These are phyloP conservation scores for Xiphorhynchus elegans DNA, from an alignment of 2,113 vertebrate genomes.

Conservation along the genomic window DNA sequence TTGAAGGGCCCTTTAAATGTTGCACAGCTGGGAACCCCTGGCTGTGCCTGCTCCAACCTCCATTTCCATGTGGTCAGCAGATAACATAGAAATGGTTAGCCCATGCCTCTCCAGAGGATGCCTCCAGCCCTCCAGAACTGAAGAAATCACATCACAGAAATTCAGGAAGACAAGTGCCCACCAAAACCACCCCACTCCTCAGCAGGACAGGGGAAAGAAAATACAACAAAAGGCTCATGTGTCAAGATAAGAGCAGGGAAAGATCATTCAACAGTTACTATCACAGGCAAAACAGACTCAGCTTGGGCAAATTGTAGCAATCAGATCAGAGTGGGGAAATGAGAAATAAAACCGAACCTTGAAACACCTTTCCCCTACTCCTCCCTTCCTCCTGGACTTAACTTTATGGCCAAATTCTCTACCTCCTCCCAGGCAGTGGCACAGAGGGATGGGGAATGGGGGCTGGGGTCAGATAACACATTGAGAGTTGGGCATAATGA, in stretches of 20 bases:
- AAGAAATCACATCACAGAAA: neutral
- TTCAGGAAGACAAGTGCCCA: neutral
- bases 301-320: neutral
- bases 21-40: neutral
- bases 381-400: neutral
- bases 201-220: neutral
- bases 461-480: neutral
- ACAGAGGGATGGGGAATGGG: neutral
- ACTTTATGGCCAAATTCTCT: neutral
- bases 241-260: neutral
- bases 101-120: neutral
- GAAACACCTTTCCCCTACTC: neutral
- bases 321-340: neutral
- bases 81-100: neutral
- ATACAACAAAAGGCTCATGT: neutral
- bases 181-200: neutral
- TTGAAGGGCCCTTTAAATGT: neutral
- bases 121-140: neutral
- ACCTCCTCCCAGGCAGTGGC: neutral
- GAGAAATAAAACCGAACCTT: neutral
- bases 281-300: neutral
- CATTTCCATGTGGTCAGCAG: neutral
- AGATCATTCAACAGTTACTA: neutral
- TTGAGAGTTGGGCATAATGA: neutral
- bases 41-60: neutral